Base-by-base conservation (phyloP, 2,888 invertebrate species). In the Mimumesa dahlbomi region DNA sequence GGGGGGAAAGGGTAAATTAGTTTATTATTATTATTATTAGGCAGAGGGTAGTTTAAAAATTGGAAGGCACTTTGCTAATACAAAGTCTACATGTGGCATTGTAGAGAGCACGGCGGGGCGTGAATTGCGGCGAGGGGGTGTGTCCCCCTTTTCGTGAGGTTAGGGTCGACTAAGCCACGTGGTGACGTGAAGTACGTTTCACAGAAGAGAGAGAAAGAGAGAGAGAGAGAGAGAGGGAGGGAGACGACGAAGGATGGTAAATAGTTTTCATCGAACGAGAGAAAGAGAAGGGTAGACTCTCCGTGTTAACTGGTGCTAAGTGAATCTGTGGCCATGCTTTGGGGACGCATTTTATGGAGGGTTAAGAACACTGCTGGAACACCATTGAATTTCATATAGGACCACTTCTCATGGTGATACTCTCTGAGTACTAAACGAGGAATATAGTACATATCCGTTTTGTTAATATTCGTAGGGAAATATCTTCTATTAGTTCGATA, bases 251-350 rank as follows among this genome's bases (percentile, higher is more conserved):
- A 52, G 64, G 75, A 73, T 19, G 73, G 29, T 64, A 56, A 76
- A 75, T 75, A 76, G 75, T 76, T 76, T 73, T 48, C 29, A 45
- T 22, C 29, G 50, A 50, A 31, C 14, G 56, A 46, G 34, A 34
- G 43, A 77, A 4, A 40, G 67, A 62, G 70, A 61, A 34, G 45
- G 42, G 50, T 54, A 56, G 59, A 36, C 69, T 77, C 77, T 77
- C 36, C 76, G 77, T 81, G 81, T 84, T 86, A 87, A 87, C 86
- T 81, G 83, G 82, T 83, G 79, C 81, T 87, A 84, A 88, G 84
- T 84, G 85, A 86, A 85, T 85, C 80, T 85, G 84, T 67, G 82
- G 82, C 76, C 77, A 75, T 81, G 81, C 75, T 82, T 80, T 81
- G 79, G 77, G 79, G 81, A 78, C 76, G 73, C 75, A 63, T 59